phyloP scores from a whole-genome alignment of 1,140 invertebrate genomes.

The Scaptomyza pallida region DNA sequence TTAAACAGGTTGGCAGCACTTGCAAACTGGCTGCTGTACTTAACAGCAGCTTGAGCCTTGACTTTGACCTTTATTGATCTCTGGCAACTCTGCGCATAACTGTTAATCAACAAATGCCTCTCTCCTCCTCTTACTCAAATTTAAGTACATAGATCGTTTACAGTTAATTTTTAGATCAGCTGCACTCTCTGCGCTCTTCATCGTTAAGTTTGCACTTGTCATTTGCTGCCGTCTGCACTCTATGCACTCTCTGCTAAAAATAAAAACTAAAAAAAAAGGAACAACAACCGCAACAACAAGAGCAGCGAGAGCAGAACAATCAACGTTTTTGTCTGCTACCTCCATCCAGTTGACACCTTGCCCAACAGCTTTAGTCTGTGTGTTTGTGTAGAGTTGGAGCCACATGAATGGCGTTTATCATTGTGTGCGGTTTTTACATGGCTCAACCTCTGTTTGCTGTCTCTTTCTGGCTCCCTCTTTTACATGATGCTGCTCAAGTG shows the following conservation, averaged over 20 bases:
- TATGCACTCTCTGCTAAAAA: conserved; percentile 34
- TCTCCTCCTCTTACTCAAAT: not conserved
- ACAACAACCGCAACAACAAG: conserved; percentile 30
- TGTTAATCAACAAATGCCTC: not conserved
- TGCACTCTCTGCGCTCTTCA: conserved; percentile 2
- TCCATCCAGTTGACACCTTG: conserved; percentile 68
- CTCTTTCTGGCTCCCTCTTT: conserved; percentile 3
- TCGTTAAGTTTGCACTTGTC: conserved; percentile 67
- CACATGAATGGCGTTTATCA: conserved; percentile 71
- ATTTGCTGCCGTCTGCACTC: conserved; percentile 26
- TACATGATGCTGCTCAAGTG: not conserved
- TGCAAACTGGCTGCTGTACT: not conserved
- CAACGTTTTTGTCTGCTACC: conserved; percentile 68
- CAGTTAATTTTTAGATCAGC: not conserved
- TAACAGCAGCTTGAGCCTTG: not conserved
- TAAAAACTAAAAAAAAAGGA: conserved; percentile 21
- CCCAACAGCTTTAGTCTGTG: conserved; percentile 35
- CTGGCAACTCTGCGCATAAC: too few species aligned
- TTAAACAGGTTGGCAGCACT: conserved; percentile 21
- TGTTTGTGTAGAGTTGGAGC: conserved; percentile 29
- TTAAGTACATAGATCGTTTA: too few species aligned
- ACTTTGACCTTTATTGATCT: not conserved
- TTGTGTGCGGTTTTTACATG: conserved; percentile 59
- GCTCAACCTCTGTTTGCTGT: conserved; percentile 13
- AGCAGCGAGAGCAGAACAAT: conserved; percentile 53